A percentile compares a stretch with the other conserved stretches of the same genome.
Conservation (phyloP, 1,140 invertebrate genomes). For the Formica selysi region DNA sequence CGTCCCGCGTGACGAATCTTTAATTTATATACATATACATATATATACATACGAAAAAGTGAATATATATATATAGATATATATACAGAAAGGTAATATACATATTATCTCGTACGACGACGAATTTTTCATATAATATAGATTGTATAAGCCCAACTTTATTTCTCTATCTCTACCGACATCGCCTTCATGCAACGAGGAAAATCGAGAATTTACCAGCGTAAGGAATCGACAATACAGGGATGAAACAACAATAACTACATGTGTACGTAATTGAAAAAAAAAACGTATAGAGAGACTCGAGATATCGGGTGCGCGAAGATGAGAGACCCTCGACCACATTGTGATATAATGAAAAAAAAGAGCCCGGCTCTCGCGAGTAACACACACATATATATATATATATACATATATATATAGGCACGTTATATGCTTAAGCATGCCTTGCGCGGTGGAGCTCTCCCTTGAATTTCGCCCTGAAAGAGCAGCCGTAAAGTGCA, state of each 20-base stretch:
- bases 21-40: constrained; percentile 73
- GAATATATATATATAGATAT: constrained; percentile 63
- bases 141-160: constrained; percentile 76
- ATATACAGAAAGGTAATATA: constrained; percentile 63
- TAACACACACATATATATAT: too few relatives aligned
- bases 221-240: constrained; percentile 86
- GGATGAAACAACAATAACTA: constrained; percentile 87
- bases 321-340: constrained; percentile 79
- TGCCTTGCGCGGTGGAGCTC: constrained; percentile 34
- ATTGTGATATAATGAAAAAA: constrained; percentile 84
- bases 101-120: constrained; percentile 66
- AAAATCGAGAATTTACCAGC: constrained; percentile 76
- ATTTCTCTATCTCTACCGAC: constrained; percentile 85
- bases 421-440: constrained; percentile 56
- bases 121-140: constrained; percentile 68
- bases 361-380: constrained; percentile 51
- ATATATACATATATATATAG: constrained; percentile 6
- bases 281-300: constrained; percentile 28
- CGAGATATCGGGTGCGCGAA: constrained; percentile 50
- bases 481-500: constrained; percentile 57
- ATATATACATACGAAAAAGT: constrained; percentile 34
- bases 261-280: constrained; percentile 79
- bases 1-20: constrained; percentile 61
- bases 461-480: constrained; percentile 52
- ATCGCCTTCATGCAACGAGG: constrained; percentile 85